Conservation (phyloP, 2,113 vertebrate genomes). For the Steatornis caripensis region DNA sequence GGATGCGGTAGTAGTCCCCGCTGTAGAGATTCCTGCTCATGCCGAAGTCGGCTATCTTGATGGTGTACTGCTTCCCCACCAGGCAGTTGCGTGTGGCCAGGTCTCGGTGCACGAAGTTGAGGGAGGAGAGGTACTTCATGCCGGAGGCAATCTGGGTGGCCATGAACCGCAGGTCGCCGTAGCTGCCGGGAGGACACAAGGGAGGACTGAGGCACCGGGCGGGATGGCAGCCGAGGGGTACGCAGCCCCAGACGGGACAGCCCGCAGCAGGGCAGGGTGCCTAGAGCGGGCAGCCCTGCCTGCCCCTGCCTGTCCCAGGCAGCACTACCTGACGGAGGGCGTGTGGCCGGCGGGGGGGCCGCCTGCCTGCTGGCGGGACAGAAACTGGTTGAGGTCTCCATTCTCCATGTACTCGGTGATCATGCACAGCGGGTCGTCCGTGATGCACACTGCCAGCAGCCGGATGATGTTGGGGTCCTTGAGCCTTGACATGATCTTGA, state of each 20-base stretch:
- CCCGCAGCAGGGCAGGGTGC: neutral
- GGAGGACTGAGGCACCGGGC: neutral
- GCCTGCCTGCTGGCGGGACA: constrained; percentile 83
- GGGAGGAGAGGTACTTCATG: constrained; percentile 95
- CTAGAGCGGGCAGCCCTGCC: neutral
- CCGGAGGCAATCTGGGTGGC: constrained; percentile 91
- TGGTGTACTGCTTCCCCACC: constrained; percentile 91
- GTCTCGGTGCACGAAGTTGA: constrained; percentile 97
- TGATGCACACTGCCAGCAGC: constrained; percentile 90
- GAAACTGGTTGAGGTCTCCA: constrained; percentile 96
- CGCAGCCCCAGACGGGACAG: rapidly evolving
- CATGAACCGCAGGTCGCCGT: constrained; percentile 83
- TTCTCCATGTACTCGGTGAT: constrained; percentile 99
- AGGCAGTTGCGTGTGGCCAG: constrained; percentile 96
- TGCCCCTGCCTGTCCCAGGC: rapidly evolving
- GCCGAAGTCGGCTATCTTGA: constrained; percentile 98
- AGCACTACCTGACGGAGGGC: constrained; percentile 76
- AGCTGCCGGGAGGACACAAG: constrained; percentile 60
- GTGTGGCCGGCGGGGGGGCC: constrained; percentile 36
- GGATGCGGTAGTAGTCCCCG: constrained; percentile 96
- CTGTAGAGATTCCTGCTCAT: constrained; percentile 98
- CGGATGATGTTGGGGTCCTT: constrained; percentile 96
- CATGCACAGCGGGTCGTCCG: constrained; percentile 92
- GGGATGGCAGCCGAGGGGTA: neutral
- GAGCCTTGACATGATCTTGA: constrained; percentile 95